Conservation (phyloP, 1,140 invertebrate genomes). For the Campodea augens region DNA sequence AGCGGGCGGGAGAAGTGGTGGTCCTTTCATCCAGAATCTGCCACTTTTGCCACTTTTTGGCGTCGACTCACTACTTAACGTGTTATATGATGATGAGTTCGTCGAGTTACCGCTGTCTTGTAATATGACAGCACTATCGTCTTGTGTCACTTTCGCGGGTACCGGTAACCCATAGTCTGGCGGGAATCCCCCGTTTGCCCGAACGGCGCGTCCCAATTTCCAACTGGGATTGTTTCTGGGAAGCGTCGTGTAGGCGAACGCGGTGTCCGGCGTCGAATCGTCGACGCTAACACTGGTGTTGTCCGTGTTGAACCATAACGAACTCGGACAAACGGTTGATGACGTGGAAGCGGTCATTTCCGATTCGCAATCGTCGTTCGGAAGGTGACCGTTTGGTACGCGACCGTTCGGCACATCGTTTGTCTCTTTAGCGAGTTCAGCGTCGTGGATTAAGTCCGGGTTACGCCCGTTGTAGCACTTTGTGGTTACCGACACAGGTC, state of each 20-base stretch:
- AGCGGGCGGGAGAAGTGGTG: slow-evolving; percentile 44
- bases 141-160: slow-evolving; percentile 22
- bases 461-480: slow-evolving; percentile 11
- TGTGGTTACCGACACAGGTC: slow-evolving; percentile 34
- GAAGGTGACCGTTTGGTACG: slow-evolving; percentile 23
- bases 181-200: slow-evolving; percentile 19
- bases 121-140: slow-evolving; percentile 12
- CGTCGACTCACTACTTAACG: slow-evolving; percentile 16
- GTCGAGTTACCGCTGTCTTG: slow-evolving; percentile 8
- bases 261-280: not conserved
- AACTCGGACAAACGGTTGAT: not conserved
- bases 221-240: not conserved
- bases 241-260: not conserved
- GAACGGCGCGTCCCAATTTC: not conserved
- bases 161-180: slow-evolving; percentile 58
- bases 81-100: slow-evolving; percentile 3
- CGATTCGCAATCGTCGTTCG: too few relatives aligned
- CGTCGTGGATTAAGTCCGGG: slow-evolving; percentile 1
- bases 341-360: slow-evolving; percentile 14
- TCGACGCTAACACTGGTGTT: not conserved
- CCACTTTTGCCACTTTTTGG: slow-evolving; percentile 10
- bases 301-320: not conserved
- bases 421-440: not conserved
- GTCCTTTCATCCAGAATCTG: slow-evolving; percentile 63
- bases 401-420: slow-evolving; percentile 15